Evolutionary conservation across 2,113 vertebrate species (phyloP).

Genomic region (Beaufortia kweichowensis): DNA sequence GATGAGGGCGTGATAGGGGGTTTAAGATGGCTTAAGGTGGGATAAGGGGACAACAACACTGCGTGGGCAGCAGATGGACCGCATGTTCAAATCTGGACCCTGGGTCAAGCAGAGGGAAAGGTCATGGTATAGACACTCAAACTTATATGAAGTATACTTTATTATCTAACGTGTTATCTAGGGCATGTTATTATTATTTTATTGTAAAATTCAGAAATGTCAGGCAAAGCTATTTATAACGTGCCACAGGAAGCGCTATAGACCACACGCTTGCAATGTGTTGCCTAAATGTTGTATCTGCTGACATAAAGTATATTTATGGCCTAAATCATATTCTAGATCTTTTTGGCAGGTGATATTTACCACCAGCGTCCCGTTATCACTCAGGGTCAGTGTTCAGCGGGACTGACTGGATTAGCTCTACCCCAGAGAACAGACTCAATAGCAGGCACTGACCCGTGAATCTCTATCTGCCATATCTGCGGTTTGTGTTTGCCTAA

Average conservation of each 20-base stretch:
- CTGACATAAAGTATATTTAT: neutral
- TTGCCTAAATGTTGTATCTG: neutral
- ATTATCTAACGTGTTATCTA: neutral
- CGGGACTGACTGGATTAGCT: constrained; percentile 37
- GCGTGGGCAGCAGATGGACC: constrained; percentile 32
- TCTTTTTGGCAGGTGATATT: constrained; percentile 44
- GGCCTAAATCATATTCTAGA: constrained; percentile 25
- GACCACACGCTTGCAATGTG: neutral
- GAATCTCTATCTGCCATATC: constrained; percentile 36
- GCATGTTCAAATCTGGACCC: neutral
- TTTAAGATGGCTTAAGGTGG: constrained; percentile 21
- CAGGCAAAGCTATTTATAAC: too few species aligned
- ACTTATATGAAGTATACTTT: neutral
- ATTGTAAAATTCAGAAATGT: too few species aligned
- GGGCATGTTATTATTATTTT: too few species aligned
- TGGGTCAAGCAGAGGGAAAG: constrained; percentile 4
- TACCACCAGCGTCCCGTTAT: constrained; percentile 16
- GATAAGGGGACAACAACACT: constrained; percentile 23
- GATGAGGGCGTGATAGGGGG: constrained; percentile 14
- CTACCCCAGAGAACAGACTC: constrained; percentile 44
- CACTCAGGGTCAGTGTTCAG: constrained; percentile 29
- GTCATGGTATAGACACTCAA: constrained; percentile 13
- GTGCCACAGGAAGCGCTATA: neutral
- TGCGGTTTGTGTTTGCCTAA: constrained; percentile 24
- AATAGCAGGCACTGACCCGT: constrained; percentile 44